A percentile compares a stretch with the other conserved stretches of the same genome.
Evolutionary conservation across 2,113 vertebrate genomes (phyloP).

Genomic region (Delphinus delphis): DNA sequence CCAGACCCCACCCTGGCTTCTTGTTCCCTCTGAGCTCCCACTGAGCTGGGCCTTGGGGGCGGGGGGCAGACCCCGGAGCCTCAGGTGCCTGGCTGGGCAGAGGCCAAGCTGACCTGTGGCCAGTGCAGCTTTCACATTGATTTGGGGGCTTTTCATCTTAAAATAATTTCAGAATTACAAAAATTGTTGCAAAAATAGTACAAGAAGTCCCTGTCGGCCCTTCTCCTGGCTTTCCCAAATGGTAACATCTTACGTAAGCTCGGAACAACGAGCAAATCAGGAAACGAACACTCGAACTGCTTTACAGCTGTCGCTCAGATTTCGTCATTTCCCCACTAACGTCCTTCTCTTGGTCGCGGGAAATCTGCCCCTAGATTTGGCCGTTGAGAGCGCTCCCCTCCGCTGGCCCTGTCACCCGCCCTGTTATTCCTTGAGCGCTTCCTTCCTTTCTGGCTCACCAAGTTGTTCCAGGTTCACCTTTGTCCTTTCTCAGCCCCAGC

Average conservation of each 20-base stretch:
- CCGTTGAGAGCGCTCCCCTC: background rate
- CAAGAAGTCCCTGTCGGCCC: background rate
- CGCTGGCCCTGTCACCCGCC: background rate
- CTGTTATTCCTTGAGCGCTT: background rate
- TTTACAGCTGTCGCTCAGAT: accelerated
- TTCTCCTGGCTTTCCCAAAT: no score
- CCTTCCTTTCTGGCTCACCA: background rate
- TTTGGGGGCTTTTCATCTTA: background rate
- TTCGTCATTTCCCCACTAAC: accelerated
- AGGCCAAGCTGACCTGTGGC: accelerated
- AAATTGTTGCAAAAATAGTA: background rate
- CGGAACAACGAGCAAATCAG: background rate
- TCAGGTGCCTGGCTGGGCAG: accelerated
- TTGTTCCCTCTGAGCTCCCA: no score
- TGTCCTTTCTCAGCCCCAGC: background rate
- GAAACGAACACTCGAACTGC: accelerated
- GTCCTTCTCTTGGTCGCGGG: background rate
- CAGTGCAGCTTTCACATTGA: background rate
- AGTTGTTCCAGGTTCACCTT: no score
- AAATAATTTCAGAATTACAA: background rate
- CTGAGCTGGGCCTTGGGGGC: background rate
- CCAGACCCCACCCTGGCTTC: background rate
- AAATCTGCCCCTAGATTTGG: background rate
- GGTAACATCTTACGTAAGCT: accelerated
- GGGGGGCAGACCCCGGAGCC: accelerated